Conservation (phyloP, 2,113 vertebrate species). For the Psophia crepitans region DNA sequence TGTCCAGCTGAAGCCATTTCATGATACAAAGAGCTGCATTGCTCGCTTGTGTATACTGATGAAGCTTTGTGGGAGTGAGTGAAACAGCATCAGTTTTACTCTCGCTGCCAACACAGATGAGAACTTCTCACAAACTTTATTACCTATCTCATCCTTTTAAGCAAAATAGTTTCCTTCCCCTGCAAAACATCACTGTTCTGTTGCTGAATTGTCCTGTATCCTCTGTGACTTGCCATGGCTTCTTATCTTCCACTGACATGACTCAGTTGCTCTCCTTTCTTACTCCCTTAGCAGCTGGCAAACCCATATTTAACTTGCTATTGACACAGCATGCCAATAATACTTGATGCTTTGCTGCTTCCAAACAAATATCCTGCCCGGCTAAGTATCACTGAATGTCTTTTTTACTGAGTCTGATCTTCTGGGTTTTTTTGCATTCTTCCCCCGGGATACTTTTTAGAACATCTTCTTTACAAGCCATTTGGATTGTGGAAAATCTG, state of each 20-base stretch:
- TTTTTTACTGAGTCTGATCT: not conserved
- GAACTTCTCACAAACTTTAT: not conserved
- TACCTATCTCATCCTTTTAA: not conserved
- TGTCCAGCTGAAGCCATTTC: not conserved
- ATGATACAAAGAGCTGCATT: not conserved
- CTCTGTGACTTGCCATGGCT: not conserved
- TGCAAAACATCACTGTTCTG: not conserved
- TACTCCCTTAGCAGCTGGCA: not conserved
- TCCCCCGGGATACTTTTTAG: not conserved
- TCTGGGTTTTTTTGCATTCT: not conserved
- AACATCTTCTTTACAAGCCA: not conserved
- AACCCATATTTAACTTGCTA: not conserved
- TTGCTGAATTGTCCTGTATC: not conserved
- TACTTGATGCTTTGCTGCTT: not conserved
- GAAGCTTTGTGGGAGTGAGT: not conserved
- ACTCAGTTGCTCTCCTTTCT: not conserved
- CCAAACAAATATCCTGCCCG: not conserved
- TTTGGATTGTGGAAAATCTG: accelerated
- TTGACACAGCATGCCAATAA: accelerated
- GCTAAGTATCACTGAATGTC: not conserved
- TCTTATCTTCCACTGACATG: not conserved
- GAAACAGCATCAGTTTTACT: not conserved
- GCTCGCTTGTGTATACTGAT: not conserved
- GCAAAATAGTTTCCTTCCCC: not conserved
- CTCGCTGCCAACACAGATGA: not conserved